These are phyloP conservation scores for Bos indicus DNA, from an alignment of 2,113 vertebrate species.

Conservation along the genomic window DNA sequence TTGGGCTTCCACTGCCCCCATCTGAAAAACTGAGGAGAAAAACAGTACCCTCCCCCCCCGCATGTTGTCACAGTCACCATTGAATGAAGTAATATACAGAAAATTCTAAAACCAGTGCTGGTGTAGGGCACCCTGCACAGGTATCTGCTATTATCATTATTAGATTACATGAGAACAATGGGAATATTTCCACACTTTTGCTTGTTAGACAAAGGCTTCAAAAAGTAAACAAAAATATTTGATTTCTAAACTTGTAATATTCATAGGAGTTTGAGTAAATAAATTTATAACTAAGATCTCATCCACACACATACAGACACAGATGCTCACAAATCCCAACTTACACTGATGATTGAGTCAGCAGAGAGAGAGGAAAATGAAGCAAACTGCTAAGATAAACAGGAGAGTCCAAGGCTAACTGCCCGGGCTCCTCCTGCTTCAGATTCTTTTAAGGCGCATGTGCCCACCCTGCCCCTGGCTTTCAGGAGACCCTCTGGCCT, in stretches of 20 bases:
- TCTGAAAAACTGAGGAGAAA: neutral
- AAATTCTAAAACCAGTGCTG: neutral
- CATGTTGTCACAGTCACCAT: neutral
- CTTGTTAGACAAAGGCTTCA: neutral
- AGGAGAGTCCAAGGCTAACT: neutral
- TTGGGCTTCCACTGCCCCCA: neutral
- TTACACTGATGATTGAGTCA: neutral
- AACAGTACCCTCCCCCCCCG: neutral
- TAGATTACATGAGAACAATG: neutral
- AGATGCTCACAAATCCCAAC: neutral
- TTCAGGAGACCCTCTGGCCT: neutral
- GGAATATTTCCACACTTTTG: neutral
- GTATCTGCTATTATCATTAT: neutral
- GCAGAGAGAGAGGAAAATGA: neutral
- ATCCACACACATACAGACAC: neutral
- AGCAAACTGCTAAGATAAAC: neutral
- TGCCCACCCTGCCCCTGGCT: neutral
- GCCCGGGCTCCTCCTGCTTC: neutral
- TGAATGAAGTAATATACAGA: neutral
- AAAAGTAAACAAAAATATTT: neutral
- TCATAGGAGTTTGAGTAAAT: neutral
- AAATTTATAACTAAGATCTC: neutral
- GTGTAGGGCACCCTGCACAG: neutral
- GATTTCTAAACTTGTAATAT: neutral
- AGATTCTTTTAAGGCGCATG: neutral